These are phyloP conservation scores for Megalops atlanticus DNA, from an alignment of 2,113 vertebrate genomes.

Conservation along the genomic window DNA sequence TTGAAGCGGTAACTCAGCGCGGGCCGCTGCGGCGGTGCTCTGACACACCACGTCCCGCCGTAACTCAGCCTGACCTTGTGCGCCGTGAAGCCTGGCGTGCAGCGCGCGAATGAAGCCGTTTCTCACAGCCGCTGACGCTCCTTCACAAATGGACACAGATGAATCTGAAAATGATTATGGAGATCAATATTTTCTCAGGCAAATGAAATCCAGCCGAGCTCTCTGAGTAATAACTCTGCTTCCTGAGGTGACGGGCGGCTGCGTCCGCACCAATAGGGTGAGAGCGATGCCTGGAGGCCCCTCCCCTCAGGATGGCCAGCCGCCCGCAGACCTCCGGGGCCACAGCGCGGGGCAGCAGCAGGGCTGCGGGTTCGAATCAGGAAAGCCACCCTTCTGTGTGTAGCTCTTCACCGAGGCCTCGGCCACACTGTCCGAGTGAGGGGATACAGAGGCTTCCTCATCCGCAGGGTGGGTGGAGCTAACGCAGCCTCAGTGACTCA, in stretches of 20 bases:
- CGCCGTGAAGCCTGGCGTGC: not conserved
- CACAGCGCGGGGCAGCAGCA: no score
- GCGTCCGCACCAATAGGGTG: no score
- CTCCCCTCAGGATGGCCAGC: no score
- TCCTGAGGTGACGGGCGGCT: not conserved
- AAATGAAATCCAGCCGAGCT: conserved; percentile 17
- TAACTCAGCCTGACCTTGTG: conserved; percentile 13
- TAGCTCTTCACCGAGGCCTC: no score
- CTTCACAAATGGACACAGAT: conserved; percentile 18
- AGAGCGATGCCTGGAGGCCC: not conserved
- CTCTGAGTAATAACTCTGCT: not conserved
- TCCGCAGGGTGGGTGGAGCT: no score
- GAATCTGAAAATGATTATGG: conserved; percentile 34
- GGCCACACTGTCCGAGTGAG: no score
- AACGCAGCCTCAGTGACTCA: no score
- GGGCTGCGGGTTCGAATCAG: no score
- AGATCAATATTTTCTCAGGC: conserved; percentile 39
- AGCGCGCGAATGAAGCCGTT: conserved; percentile 24
- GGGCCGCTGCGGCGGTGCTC: not conserved
- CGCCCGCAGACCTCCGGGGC: no score
- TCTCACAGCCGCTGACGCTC: not conserved
- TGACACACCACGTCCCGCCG: not conserved
- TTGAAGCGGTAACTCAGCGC: not conserved
- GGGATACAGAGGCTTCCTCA: no score
- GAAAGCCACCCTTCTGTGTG: no score